Conservation (phyloP, 1,140 invertebrate genomes). For the Chelonus insularis region DNA sequence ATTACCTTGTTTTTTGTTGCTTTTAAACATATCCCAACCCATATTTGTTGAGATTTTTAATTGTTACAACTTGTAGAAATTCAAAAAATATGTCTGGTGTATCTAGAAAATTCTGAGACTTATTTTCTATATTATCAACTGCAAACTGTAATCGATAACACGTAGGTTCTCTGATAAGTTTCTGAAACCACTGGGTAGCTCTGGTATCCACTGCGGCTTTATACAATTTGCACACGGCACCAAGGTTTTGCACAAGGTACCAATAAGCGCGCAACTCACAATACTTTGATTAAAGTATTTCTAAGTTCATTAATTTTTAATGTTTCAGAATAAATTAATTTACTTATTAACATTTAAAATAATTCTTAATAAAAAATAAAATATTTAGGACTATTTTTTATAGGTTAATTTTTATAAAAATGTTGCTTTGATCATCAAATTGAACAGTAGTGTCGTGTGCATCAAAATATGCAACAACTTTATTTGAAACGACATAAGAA, state of each 20-base stretch:
- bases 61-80: no score
- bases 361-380: no score
- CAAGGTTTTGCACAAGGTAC: conserved; percentile 30
- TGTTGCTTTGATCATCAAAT: no score
- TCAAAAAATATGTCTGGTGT: no score
- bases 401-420: no score
- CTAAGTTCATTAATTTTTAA: not conserved
- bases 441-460: no score
- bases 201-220: conserved; percentile 25
- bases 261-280: conserved; percentile 21
- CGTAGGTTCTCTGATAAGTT: conserved; percentile 9
- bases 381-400: no score
- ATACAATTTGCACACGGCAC: conserved; percentile 30
- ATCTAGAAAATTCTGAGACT: not conserved
- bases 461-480: no score
- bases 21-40: conserved; percentile 44
- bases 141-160: conserved; percentile 2
- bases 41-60: conserved; percentile 34
- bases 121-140: conserved; percentile 13
- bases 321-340: no score
- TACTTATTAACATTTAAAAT: no score
- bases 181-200: conserved; percentile 17
- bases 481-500: no score
- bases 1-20: conserved; percentile 32
- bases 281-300: no score